phyloP scores from a whole-genome alignment of 2,888 invertebrate species.

The Belgica antarctica region DNA sequence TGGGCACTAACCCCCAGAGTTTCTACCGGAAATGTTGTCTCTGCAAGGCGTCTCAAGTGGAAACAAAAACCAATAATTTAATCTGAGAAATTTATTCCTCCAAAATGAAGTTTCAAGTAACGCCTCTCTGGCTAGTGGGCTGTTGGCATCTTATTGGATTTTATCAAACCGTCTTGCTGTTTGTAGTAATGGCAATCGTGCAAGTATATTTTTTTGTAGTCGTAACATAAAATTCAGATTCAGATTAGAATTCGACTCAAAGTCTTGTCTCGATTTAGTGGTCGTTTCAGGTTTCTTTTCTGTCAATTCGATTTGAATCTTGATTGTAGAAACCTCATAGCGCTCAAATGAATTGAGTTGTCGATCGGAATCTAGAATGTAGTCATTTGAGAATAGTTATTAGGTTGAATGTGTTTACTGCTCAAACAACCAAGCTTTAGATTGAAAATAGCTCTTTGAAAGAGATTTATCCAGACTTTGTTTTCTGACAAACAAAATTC shows the following conservation, averaged over 20 bases:
- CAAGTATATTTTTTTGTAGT: neutral
- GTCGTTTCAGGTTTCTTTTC: neutral
- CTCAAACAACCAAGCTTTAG: too few relatives aligned
- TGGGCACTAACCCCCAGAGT: too few relatives aligned
- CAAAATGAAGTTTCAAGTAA: constrained; percentile 9
- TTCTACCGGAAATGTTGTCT: constrained; percentile 19
- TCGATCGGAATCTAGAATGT: too few relatives aligned
- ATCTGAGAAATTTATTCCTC: constrained; percentile 25
- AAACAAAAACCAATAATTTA: constrained; percentile 26
- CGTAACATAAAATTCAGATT: constrained; percentile 26
- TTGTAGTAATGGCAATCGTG: constrained; percentile 14
- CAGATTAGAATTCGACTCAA: neutral
- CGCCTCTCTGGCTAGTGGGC: constrained; percentile 16
- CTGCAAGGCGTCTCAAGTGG: neutral
- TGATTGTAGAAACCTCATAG: neutral
- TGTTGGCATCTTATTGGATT: constrained; percentile 29
- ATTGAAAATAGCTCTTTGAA: too few relatives aligned
- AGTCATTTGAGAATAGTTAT: too few relatives aligned
- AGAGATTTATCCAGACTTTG: too few relatives aligned
- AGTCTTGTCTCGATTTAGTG: neutral
- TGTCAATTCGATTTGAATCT: neutral
- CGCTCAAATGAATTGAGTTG: neutral
- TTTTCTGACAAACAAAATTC: too few relatives aligned
- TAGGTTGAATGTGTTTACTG: too few relatives aligned
- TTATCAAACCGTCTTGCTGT: neutral